Evolutionary conservation across 2,888 invertebrate genomes (phyloP).

Genomic region (Agrotis puta): DNA sequence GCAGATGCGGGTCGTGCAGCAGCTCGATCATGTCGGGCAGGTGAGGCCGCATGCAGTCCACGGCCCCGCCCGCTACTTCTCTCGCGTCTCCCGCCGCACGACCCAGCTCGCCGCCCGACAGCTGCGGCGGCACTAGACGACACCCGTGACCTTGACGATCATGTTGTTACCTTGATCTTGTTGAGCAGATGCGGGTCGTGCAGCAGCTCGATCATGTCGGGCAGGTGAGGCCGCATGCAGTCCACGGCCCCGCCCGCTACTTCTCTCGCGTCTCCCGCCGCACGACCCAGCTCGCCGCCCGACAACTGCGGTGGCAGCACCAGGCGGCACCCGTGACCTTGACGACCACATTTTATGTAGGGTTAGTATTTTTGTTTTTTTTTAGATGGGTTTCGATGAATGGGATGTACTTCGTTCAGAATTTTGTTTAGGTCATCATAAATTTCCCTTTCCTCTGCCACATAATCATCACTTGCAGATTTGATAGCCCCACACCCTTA

Average conservation of each 20-base stretch:
- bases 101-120: conserved; percentile 82
- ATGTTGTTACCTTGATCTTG: conserved; percentile 95
- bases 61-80: conserved; percentile 95
- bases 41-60: conserved; percentile 98
- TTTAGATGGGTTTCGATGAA: background rate
- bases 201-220: conserved; percentile 98
- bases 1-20: conserved; percentile 81
- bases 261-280: conserved; percentile 82
- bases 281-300: conserved; percentile 61
- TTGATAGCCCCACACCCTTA: too few species aligned
- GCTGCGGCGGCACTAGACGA: conserved; percentile 93
- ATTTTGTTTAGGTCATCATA: background rate
- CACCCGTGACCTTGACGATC: conserved; percentile 81
- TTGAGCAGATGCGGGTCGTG: conserved; percentile 98
- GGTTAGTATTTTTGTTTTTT: background rate
- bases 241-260: conserved; percentile 97
- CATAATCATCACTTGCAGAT: too few species aligned
- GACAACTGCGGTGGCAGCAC: conserved; percentile 92
- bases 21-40: conserved; percentile 96
- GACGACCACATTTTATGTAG: accelerated
- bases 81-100: conserved; percentile 83
- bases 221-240: conserved; percentile 97
- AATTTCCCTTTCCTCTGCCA: too few species aligned
- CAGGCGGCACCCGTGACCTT: conserved; percentile 89
- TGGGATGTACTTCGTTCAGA: background rate